Evolutionary conservation across 2,797 vertebrate genomes (phyloP).

Genomic region (Anguilla obscura): DNA sequence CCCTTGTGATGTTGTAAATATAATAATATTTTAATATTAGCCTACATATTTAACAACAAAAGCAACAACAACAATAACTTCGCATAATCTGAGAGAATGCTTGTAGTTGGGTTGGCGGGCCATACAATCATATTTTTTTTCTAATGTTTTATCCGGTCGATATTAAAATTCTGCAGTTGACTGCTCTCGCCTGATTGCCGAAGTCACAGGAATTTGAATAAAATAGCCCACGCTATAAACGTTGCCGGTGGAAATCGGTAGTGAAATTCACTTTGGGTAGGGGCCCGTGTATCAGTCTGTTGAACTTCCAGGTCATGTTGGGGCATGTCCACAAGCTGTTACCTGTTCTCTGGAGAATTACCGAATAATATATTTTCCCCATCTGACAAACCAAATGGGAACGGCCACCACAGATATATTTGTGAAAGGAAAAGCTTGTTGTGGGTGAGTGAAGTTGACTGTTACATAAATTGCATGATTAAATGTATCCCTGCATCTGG

Average conservation of each 20-base stretch:
- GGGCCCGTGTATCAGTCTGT: not conserved
- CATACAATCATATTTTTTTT: not conserved
- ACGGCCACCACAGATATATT: not conserved
- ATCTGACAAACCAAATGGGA: not conserved
- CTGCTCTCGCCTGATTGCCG: not conserved
- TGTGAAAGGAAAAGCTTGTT: not conserved
- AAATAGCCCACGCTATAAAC: no score
- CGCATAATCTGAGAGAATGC: not conserved
- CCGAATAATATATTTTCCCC: not conserved
- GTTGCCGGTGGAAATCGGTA: not conserved
- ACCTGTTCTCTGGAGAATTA: not conserved
- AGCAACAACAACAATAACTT: not conserved
- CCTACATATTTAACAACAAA: not conserved
- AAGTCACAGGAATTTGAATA: not conserved
- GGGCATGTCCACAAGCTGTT: constrained; percentile 27
- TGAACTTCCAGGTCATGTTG: constrained; percentile 27
- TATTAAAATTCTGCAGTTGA: not conserved
- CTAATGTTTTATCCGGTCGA: not conserved
- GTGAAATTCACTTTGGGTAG: not conserved
- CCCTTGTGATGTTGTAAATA: no score
- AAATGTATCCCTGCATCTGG: not conserved
- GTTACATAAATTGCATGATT: not conserved
- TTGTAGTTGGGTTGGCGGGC: not conserved
- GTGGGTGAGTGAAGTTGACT: not conserved
- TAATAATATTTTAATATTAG: not conserved